A percentile compares a stretch with the other conserved stretches of the same genome.
Evolutionary conservation across 2,888 invertebrate genomes (phyloP).

Genomic region (Laothoe populi): DNA sequence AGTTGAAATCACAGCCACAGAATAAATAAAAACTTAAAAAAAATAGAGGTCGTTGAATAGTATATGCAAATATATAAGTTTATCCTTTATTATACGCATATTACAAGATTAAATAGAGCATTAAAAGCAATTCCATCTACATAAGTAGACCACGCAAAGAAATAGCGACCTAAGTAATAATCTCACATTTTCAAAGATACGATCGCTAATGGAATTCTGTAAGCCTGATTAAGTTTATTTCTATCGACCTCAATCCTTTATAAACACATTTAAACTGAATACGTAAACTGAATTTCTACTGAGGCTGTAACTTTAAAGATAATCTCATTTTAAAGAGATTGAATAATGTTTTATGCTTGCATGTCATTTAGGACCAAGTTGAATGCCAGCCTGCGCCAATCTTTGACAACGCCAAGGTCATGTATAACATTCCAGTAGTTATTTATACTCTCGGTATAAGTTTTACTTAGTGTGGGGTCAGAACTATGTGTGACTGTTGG

Average conservation of each 20-base stretch:
- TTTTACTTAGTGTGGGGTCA: too few species aligned
- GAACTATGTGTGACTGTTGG: too few species aligned
- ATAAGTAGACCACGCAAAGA: not conserved
- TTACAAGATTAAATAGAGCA: not conserved
- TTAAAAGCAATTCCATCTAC: not conserved
- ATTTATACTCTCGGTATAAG: too few species aligned
- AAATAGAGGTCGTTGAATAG: too few species aligned
- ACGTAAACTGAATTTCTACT: not conserved
- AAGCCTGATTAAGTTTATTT: conserved; percentile 6
- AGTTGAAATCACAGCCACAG: too few species aligned
- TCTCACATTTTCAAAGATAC: not conserved
- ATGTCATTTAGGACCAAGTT: too few species aligned
- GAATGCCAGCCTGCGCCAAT: too few species aligned
- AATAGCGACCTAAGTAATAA: not conserved
- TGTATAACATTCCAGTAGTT: too few species aligned
- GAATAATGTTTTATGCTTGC: too few species aligned
- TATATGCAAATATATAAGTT: too few species aligned
- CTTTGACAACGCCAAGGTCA: too few species aligned
- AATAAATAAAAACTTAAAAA: too few species aligned
- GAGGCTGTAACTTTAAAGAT: not conserved
- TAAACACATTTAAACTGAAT: not conserved
- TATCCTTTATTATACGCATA: not conserved
- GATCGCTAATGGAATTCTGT: not conserved
- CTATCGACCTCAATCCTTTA: not conserved
- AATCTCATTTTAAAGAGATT: not conserved